Percentiles rank a stretch among this genome's conserved stretches.
These are phyloP conservation scores for Paramisgurnus dabryanus DNA, from an alignment of 2,113 vertebrate species.

Conservation along the genomic window DNA sequence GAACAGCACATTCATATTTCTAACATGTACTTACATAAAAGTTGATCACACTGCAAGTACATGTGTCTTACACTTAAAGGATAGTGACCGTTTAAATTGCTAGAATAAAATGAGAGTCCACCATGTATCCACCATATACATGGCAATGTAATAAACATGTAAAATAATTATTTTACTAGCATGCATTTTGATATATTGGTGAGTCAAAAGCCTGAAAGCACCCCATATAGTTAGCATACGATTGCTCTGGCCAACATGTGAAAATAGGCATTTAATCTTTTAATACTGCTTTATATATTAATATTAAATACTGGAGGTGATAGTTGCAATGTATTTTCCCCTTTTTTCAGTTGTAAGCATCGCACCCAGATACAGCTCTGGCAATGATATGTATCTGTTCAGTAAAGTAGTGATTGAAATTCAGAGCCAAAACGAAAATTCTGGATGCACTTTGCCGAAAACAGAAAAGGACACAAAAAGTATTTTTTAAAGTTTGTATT, in stretches of 20 bases:
- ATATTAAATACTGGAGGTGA: constrained; percentile 13
- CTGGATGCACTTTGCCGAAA: too few species aligned
- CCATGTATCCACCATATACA: not conserved
- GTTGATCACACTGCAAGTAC: not conserved
- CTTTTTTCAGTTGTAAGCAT: constrained; percentile 20
- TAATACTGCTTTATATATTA: constrained; percentile 16
- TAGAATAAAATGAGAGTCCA: not conserved
- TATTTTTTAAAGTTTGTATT: too few species aligned
- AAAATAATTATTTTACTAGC: constrained; percentile 14
- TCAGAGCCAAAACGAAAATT: too few species aligned
- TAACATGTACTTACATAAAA: not conserved
- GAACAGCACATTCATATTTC: constrained; percentile 22
- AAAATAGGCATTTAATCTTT: not conserved
- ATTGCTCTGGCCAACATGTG: not conserved
- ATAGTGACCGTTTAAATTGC: not conserved
- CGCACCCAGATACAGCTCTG: constrained; percentile 34
- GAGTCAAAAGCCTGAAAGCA: constrained; percentile 34
- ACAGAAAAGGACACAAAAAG: too few species aligned
- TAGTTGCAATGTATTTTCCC: not conserved
- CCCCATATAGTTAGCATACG: not conserved
- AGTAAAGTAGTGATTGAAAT: not conserved
- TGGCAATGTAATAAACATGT: not conserved
- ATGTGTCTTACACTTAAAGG: too few species aligned
- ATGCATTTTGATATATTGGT: constrained; percentile 18
- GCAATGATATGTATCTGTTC: constrained; percentile 23